A percentile compares a stretch with the other conserved stretches of the same genome.
phyloP scores from a whole-genome alignment of 2,888 invertebrate species.

The Hypercompe scribonia region DNA sequence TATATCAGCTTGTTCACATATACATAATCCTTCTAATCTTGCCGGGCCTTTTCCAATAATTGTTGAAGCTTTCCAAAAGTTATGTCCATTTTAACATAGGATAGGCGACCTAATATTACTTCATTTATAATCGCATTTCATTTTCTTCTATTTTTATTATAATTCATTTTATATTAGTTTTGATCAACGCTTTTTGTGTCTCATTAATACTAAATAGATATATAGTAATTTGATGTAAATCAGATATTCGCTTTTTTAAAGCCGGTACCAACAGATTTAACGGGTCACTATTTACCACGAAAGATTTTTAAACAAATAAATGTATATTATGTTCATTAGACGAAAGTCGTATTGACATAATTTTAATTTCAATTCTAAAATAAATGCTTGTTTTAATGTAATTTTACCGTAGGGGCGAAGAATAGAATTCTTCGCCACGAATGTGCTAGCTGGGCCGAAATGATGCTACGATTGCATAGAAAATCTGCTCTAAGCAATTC shows the following conservation, averaged over 20 bases:
- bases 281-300: background rate
- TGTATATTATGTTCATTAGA: background rate
- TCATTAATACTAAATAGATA: slow-evolving; percentile 42
- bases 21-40: slow-evolving; percentile 56
- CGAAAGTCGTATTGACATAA: background rate
- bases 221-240: slow-evolving; percentile 31
- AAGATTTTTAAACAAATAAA: background rate
- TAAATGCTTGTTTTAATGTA: no score
- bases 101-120: slow-evolving; percentile 31
- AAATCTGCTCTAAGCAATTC: no score
- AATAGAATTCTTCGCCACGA: no score
- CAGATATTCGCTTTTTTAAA: slow-evolving; percentile 27
- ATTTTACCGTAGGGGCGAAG: no score
- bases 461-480: no score
- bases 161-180: no score
- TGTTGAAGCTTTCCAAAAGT: slow-evolving; percentile 50
- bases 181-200: slow-evolving; percentile 27
- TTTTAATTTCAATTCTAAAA: background rate
- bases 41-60: slow-evolving; percentile 56
- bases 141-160: no score
- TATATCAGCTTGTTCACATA: slow-evolving; percentile 62
- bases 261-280: background rate
- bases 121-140: no score
- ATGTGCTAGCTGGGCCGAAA: no score
- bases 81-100: slow-evolving; percentile 45